These are phyloP conservation scores for Steinernema carpocapsae DNA, from an alignment of 2,888 invertebrate genomes.

Conservation along the genomic window DNA sequence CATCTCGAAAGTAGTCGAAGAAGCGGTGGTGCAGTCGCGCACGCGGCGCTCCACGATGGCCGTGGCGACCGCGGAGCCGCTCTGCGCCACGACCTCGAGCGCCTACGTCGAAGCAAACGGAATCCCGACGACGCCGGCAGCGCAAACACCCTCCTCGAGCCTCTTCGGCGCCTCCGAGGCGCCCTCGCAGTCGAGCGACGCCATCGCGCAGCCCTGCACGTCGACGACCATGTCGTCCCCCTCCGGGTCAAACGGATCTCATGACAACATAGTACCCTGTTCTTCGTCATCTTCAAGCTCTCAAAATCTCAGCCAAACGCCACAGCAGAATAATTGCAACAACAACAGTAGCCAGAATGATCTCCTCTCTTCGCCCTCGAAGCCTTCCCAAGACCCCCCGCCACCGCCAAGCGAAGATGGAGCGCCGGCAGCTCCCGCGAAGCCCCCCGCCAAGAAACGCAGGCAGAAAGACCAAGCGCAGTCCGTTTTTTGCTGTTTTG, in stretches of 20 bases:
- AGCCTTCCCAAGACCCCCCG: background rate
- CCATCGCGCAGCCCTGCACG: constrained; percentile 8
- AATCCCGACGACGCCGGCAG: background rate
- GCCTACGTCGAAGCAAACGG: background rate
- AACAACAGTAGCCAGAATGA: too few relatives aligned
- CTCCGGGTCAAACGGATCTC: constrained; percentile 22
- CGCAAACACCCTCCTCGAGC: background rate
- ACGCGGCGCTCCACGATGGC: background rate
- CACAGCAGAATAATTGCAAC: too few relatives aligned
- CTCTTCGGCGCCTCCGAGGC: background rate
- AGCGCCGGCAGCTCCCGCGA: background rate
- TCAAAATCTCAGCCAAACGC: constrained; percentile 16
- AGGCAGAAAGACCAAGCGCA: background rate
- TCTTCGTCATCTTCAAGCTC: background rate
- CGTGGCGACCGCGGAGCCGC: background rate
- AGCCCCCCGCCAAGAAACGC: background rate
- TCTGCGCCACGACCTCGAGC: background rate
- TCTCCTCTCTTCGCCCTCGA: background rate
- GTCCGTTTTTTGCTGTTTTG: constrained; percentile 6
- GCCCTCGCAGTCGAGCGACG: constrained; percentile 13
- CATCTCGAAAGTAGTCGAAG: constrained; percentile 36
- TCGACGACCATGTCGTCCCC: constrained; percentile 12
- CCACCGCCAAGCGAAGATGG: background rate
- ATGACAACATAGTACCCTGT: background rate
- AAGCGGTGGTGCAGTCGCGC: background rate